These are phyloP conservation scores for Dysidea cf. avara DNA, from an alignment of 37 sponge, comb jelly and placozoan species.

Conservation along the genomic window DNA sequence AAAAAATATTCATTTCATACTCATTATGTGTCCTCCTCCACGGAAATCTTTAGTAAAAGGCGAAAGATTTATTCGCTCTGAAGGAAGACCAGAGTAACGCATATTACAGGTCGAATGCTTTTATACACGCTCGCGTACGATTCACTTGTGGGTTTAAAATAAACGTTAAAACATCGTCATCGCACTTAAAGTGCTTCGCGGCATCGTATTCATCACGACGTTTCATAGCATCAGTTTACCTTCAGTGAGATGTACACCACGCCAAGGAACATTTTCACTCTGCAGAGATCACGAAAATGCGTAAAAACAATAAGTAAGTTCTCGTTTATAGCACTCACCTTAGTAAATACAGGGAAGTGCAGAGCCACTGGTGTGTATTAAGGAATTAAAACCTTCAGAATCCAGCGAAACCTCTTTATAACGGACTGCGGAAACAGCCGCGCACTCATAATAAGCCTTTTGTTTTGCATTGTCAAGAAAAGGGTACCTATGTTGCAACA, in stretches of 20 bases:
- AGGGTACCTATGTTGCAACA: too few relatives aligned
- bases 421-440: neutral
- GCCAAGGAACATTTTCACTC: conserved; percentile 53
- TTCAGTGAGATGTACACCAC: conserved; percentile 64
- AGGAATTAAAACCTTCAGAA: too few relatives aligned
- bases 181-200: too few relatives aligned
- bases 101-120: neutral
- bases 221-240: conserved; percentile 1
- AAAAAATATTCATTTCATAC: conserved; percentile 13
- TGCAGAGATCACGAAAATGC: neutral
- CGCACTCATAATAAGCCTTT: neutral
- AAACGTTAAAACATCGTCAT: too few relatives aligned
- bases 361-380: too few relatives aligned
- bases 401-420: too few relatives aligned
- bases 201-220: too few relatives aligned
- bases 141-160: too few relatives aligned
- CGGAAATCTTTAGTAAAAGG: conserved; percentile 64
- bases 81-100: conserved; percentile 35
- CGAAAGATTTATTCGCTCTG: conserved; percentile 45
- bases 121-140: neutral
- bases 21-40: conserved; percentile 41
- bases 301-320: neutral
- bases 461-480: conserved; percentile 3
- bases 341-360: conserved; percentile 15
- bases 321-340: conserved; percentile 31